phyloP scores from a whole-genome alignment of 2,797 vertebrate species.

The Bradypodion ventrale region DNA sequence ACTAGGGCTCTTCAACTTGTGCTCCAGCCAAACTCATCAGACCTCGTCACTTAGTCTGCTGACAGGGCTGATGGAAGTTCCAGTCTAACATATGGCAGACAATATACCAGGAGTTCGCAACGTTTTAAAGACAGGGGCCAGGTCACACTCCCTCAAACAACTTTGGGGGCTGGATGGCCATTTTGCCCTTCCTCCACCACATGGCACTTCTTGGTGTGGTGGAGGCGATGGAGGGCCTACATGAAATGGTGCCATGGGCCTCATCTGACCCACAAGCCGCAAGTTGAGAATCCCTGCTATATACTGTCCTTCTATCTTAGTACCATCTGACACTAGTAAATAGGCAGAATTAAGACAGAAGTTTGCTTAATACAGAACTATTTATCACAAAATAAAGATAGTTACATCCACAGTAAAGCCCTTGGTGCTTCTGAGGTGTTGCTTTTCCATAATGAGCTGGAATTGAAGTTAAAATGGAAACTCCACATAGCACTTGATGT shows the following conservation, averaged over 20 bases:
- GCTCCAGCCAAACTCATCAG: not conserved
- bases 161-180: too few species aligned
- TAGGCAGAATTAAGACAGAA: not conserved
- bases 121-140: too few species aligned
- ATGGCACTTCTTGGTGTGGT: too few species aligned
- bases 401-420: too few species aligned
- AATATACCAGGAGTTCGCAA: too few species aligned
- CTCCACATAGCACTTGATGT: not conserved
- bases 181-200: too few species aligned
- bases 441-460: not conserved
- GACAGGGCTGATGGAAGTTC: not conserved
- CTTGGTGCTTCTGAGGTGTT: not conserved
- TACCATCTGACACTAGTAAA: not conserved
- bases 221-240: too few species aligned
- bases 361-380: not conserved
- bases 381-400: not conserved
- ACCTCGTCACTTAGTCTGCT: not conserved
- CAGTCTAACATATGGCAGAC: not conserved
- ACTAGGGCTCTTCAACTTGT: not conserved
- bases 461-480: not conserved
- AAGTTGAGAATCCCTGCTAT: not conserved
- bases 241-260: too few species aligned
- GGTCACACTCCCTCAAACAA: too few species aligned
- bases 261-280: too few species aligned
- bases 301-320: not conserved